Evolutionary conservation across 2,888 invertebrate species (phyloP).

Genomic region (Hipparchia sbordonii): DNA sequence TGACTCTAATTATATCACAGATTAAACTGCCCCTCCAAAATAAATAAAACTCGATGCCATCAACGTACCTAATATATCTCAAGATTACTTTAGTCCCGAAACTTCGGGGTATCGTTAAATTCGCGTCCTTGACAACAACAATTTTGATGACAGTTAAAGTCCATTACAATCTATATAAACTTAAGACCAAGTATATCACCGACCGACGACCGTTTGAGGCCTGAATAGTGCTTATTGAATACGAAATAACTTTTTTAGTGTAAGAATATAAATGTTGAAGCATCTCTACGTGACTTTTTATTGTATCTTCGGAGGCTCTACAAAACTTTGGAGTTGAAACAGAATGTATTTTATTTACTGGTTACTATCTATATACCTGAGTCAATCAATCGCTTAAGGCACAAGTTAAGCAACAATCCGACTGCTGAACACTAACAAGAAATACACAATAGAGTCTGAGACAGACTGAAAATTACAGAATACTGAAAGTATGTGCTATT

Average conservation of each 20-base stretch:
- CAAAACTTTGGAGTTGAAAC: background rate
- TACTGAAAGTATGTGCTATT: no score
- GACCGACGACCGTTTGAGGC: background rate
- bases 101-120: conserved; percentile 49
- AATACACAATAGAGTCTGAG: no score
- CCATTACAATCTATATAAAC: conserved; percentile 27
- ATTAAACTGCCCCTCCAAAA: conserved; percentile 40
- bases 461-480: no score
- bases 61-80: conserved; percentile 29
- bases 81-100: conserved; percentile 43
- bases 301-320: background rate
- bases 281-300: background rate
- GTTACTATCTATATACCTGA: no score
- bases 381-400: no score
- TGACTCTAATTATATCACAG: conserved; percentile 47
- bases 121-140: conserved; percentile 45
- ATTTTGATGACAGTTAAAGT: conserved; percentile 52
- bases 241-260: no score
- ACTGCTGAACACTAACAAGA: no score
- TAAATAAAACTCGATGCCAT: conserved; percentile 35
- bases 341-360: no score
- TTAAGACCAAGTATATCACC: background rate
- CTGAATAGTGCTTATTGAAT: no score
- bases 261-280: no score
- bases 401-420: no score